phyloP scores from a whole-genome alignment of 2,113 vertebrate genomes.

The Lynx canadensis region DNA sequence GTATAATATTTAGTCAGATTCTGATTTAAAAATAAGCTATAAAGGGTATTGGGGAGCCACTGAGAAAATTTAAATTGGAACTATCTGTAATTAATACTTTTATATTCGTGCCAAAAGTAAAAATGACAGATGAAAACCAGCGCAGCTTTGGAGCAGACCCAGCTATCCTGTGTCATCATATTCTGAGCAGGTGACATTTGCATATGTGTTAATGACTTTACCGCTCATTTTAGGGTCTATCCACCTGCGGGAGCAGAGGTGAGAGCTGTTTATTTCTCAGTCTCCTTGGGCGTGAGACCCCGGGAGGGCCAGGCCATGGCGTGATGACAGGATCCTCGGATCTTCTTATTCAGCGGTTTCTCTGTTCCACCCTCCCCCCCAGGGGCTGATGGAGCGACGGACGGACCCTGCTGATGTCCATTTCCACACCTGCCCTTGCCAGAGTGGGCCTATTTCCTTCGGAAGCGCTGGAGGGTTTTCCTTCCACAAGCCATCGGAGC shows the following conservation, averaged over 20 bases:
- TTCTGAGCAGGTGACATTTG: not conserved
- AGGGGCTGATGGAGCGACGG: not conserved
- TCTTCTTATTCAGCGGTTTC: fast-evolving
- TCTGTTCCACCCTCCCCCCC: not conserved
- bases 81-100: not conserved
- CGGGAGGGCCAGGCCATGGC: fast-evolving
- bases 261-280: not conserved
- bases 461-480: fast-evolving
- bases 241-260: not conserved
- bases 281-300: not conserved
- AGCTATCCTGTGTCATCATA: fast-evolving
- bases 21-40: not conserved
- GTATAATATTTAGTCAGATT: not conserved
- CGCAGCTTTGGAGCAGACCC: fast-evolving
- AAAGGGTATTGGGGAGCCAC: not conserved
- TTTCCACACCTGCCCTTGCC: fast-evolving
- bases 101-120: not conserved
- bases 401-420: fast-evolving
- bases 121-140: fast-evolving
- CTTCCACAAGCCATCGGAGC: fast-evolving
- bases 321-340: fast-evolving
- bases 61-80: not conserved
- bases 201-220: not conserved
- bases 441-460: not conserved
- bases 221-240: not conserved